Evolutionary conservation across 2,113 vertebrate species (phyloP).

Genomic region (Pterocles orientalis): DNA sequence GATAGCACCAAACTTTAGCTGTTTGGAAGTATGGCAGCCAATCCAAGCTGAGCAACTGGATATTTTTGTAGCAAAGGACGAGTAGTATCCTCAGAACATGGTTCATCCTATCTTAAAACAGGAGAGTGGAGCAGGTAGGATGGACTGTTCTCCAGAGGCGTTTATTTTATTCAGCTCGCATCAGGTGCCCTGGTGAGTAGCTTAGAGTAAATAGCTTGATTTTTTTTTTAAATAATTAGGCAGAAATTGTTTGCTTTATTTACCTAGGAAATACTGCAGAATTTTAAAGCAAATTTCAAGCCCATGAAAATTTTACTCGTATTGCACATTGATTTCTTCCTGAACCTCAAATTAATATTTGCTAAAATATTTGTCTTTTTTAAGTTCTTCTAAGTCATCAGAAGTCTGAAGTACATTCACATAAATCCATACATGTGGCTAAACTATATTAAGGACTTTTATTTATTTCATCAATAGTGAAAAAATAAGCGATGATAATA

Average conservation of each 20-base stretch:
- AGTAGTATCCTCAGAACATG: background rate
- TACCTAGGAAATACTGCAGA: background rate
- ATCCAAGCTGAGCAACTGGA: background rate
- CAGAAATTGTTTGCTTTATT: background rate
- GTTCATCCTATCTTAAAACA: background rate
- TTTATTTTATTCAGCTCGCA: background rate
- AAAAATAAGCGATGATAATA: background rate
- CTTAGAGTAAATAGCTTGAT: background rate
- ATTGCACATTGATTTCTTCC: background rate
- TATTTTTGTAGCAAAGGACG: background rate
- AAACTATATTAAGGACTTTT: background rate
- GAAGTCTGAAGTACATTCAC: background rate
- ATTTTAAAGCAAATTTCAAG: background rate
- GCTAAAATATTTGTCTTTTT: background rate
- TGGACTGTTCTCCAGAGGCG: background rate
- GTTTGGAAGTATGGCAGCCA: background rate
- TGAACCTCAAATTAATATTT: background rate
- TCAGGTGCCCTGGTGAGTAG: background rate
- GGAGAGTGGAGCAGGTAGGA: background rate
- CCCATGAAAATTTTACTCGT: background rate
- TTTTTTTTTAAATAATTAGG: background rate
- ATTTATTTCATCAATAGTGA: background rate
- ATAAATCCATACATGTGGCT: background rate
- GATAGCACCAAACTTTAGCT: background rate
- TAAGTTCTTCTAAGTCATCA: background rate